A percentile compares a stretch with the other conserved stretches of the same genome.
These are phyloP conservation scores for Callorhinus ursinus DNA, from an alignment of 2,113 vertebrate genomes.

Conservation along the genomic window DNA sequence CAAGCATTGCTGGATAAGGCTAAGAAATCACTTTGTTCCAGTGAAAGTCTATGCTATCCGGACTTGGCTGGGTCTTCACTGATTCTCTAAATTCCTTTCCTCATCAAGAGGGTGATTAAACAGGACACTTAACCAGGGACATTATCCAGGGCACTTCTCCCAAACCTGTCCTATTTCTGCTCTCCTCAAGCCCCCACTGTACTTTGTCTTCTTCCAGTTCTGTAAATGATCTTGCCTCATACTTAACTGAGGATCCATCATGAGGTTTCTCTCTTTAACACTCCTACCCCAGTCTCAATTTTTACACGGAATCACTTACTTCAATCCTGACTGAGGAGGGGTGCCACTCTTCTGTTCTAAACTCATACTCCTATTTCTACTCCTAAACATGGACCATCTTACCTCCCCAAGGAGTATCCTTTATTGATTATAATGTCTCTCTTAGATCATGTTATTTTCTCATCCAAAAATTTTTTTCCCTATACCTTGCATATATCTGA, in stretches of 20 bases:
- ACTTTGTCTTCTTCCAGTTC: background rate
- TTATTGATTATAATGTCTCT: background rate
- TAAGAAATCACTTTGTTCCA: constrained; percentile 21
- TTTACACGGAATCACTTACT: background rate
- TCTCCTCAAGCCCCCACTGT: background rate
- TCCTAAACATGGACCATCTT: background rate
- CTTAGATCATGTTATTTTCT: background rate
- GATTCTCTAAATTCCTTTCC: constrained; percentile 19
- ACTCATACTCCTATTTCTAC: background rate
- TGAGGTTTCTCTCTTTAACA: background rate
- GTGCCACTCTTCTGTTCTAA: background rate
- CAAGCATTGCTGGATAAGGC: background rate
- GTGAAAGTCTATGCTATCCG: constrained; percentile 3
- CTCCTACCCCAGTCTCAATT: background rate
- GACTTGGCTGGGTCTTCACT: background rate
- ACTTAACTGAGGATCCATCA: background rate
- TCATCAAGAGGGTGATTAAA: background rate
- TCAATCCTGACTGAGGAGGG: background rate
- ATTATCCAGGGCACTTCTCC: background rate
- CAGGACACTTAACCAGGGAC: background rate
- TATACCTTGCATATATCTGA: background rate
- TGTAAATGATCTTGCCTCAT: background rate
- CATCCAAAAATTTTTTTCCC: background rate
- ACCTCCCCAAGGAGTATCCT: background rate
- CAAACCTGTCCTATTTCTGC: constrained; percentile 17